Conservation (phyloP, 1,140 invertebrate species). For the Papilio polyxenes region DNA sequence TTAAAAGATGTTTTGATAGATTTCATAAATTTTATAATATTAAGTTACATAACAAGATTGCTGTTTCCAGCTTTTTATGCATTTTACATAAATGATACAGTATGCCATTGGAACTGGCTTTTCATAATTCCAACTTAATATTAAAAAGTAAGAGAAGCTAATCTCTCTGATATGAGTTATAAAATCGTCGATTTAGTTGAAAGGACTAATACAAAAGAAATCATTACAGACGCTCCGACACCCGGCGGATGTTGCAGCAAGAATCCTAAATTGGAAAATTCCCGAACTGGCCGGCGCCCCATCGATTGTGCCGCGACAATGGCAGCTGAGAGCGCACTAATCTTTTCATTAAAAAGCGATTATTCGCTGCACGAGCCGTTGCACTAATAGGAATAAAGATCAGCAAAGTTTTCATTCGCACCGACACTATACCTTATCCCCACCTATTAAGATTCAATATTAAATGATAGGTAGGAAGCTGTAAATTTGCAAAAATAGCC, state of each 20-base stretch:
- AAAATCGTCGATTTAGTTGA: not conserved
- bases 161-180: not conserved
- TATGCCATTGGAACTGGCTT: no score
- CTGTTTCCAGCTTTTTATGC: no score
- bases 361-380: slow-evolving; percentile 73
- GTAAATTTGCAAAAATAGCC: slow-evolving; percentile 45
- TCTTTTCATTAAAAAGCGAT: slow-evolving; percentile 80
- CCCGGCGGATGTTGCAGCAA: slow-evolving; percentile 50
- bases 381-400: slow-evolving; percentile 76
- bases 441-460: slow-evolving; percentile 45
- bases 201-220: slow-evolving; percentile 30
- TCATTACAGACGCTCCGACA: slow-evolving; percentile 33
- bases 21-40: no score
- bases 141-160: not conserved
- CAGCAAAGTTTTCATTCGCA: slow-evolving; percentile 35
- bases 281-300: slow-evolving; percentile 64
- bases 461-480: slow-evolving; percentile 3
- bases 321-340: slow-evolving; percentile 67
- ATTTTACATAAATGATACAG: no score
- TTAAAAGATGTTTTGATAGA: not conserved
- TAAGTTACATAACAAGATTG: no score
- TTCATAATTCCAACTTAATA: not conserved
- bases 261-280: slow-evolving; percentile 73
- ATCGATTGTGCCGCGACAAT: slow-evolving; percentile 71
- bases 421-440: slow-evolving; percentile 43